Percentiles rank a stretch among this genome's conserved stretches.
Evolutionary conservation across 2,888 invertebrate species (phyloP).

Genomic region (Gibbula magus): DNA sequence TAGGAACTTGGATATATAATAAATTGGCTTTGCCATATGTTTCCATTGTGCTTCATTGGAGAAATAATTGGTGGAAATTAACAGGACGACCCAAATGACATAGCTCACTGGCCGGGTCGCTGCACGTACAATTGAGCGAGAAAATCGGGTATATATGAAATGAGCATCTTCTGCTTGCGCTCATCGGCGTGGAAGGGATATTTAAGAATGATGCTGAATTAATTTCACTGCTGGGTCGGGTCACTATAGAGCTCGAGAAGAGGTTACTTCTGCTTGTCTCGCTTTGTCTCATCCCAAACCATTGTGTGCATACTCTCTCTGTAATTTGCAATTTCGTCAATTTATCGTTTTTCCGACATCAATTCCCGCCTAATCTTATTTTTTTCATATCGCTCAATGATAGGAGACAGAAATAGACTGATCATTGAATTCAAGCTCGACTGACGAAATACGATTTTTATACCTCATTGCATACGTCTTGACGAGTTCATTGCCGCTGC

Average conservation of each 20-base stretch:
- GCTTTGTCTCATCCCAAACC: not conserved
- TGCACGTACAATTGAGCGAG: slow-evolving; percentile 11
- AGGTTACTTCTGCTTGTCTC: not conserved
- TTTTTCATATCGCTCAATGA: slow-evolving; percentile 21
- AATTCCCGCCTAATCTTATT: not conserved
- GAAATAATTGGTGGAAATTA: not conserved
- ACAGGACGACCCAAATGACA: not conserved
- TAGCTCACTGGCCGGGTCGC: not conserved
- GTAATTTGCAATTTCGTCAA: slow-evolving; percentile 24
- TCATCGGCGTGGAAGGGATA: not conserved
- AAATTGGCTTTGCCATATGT: not conserved
- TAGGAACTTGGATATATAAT: not conserved
- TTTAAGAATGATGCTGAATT: slow-evolving; percentile 16
- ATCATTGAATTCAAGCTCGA: slow-evolving; percentile 3
- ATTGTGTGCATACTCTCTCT: not conserved
- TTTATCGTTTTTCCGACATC: slow-evolving; percentile 22
- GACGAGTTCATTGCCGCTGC: not conserved
- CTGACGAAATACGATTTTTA: not conserved
- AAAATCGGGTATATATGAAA: slow-evolving; percentile 14
- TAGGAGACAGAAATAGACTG: slow-evolving; percentile 9
- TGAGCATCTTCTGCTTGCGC: not conserved
- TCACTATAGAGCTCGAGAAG: not conserved
- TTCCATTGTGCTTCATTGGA: not conserved
- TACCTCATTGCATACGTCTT: slow-evolving; percentile 11
- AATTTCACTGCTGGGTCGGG: not conserved